Evolutionary conservation across 2,797 vertebrate genomes (phyloP).

Genomic region (Melanotaenia maccullochi): DNA sequence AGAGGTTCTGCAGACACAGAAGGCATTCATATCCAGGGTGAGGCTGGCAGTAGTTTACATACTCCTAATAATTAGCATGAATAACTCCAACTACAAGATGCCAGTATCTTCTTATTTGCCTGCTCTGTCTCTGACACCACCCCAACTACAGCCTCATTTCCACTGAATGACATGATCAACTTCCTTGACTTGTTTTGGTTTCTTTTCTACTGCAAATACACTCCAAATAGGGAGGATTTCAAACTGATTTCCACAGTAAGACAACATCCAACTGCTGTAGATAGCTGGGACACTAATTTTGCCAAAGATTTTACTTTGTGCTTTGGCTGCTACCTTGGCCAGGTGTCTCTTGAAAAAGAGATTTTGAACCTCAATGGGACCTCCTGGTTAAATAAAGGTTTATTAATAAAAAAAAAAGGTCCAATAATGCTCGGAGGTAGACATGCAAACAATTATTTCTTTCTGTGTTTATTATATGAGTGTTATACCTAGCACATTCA

Average conservation of each 20-base stretch:
- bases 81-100: background rate
- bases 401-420: background rate
- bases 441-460: no score
- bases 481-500: background rate
- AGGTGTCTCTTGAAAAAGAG: no score
- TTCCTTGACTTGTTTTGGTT: background rate
- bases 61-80: background rate
- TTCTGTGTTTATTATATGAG: no score
- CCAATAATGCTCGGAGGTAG: background rate
- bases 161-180: no score
- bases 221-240: background rate
- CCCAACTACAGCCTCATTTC: background rate
- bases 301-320: no score
- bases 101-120: background rate
- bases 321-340: no score
- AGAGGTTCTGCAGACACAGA: background rate
- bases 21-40: background rate
- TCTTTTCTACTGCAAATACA: background rate
- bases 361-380: no score
- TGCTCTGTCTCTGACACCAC: background rate
- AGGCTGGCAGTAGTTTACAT: background rate
- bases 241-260: background rate
- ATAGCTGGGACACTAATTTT: background rate
- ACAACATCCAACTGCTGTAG: background rate
- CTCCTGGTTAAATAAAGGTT: no score